Evolutionary conservation across 2,888 invertebrate species (phyloP).

Genomic region (Lasioglossum morio): DNA sequence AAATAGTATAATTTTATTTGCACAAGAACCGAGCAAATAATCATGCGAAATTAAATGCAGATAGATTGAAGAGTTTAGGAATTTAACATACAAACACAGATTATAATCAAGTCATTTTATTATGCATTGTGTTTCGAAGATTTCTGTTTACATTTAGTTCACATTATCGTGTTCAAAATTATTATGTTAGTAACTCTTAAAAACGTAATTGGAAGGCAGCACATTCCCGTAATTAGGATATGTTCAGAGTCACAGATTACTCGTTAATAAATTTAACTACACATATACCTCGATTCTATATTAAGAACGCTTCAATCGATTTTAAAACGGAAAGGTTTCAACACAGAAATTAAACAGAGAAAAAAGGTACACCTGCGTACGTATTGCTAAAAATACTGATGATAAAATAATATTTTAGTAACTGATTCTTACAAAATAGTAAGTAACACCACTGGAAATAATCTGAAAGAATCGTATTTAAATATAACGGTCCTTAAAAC

Average conservation of each 20-base stretch:
- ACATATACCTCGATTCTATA: slow-evolving; percentile 1
- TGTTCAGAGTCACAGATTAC: not conserved
- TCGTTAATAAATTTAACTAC: slow-evolving; percentile 4
- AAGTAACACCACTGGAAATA: not conserved
- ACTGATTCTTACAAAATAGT: not conserved
- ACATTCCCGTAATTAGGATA: not conserved
- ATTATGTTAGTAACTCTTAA: not conserved
- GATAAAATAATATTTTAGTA: not conserved
- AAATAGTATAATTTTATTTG: not conserved
- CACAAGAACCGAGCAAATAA: not conserved
- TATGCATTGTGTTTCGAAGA: not conserved
- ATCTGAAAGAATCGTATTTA: not conserved
- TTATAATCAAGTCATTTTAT: not conserved
- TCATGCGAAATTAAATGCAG: not conserved
- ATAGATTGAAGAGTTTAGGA: not conserved
- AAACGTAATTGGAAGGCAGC: not conserved
- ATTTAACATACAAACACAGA: not conserved
- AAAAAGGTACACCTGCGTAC: not conserved
- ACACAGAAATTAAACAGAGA: not conserved
- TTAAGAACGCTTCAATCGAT: slow-evolving; percentile 11
- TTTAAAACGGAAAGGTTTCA: not conserved
- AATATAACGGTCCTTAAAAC: not conserved
- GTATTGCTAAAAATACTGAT: slow-evolving; percentile 2
- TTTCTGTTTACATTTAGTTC: not conserved
- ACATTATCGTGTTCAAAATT: not conserved